Evolutionary conservation across 2,113 vertebrate genomes (phyloP).

Genomic region (Atrichornis clamosus): DNA sequence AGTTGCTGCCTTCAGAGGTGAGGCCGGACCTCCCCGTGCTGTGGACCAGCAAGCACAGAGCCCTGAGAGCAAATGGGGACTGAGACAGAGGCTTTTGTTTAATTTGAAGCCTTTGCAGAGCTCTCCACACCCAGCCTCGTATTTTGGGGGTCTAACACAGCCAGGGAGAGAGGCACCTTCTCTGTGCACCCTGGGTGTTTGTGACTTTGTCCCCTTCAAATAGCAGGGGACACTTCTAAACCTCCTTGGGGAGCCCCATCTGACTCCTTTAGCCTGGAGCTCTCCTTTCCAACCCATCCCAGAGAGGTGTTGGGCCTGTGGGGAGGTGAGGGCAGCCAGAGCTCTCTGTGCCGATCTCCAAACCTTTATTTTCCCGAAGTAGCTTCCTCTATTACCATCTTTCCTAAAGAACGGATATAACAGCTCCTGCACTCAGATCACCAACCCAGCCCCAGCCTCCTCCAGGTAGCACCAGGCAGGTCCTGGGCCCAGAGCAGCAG

Average conservation of each 20-base stretch:
- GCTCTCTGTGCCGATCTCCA: fast-evolving
- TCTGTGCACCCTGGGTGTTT: background rate
- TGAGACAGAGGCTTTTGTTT: fast-evolving
- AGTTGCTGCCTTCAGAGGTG: background rate
- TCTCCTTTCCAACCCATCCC: background rate
- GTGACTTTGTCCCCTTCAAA: background rate
- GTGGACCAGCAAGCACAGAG: background rate
- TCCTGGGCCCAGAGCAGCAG: background rate
- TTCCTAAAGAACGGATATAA: background rate
- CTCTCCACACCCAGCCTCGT: fast-evolving
- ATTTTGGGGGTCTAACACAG: fast-evolving
- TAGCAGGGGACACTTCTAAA: background rate
- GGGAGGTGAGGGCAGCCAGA: fast-evolving
- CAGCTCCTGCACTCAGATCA: background rate
- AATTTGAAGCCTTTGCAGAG: background rate
- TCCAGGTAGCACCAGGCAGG: background rate
- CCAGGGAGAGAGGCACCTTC: background rate
- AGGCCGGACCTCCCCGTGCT: background rate
- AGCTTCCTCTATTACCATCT: background rate
- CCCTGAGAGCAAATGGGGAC: fast-evolving
- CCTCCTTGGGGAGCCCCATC: fast-evolving
- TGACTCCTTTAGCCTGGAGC: background rate
- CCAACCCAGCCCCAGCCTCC: background rate
- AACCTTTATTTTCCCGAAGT: background rate
- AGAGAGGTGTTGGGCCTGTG: background rate